Evolutionary conservation across 2,797 vertebrate species (phyloP).

Genomic region (Microctenopoma steveboyesi): DNA sequence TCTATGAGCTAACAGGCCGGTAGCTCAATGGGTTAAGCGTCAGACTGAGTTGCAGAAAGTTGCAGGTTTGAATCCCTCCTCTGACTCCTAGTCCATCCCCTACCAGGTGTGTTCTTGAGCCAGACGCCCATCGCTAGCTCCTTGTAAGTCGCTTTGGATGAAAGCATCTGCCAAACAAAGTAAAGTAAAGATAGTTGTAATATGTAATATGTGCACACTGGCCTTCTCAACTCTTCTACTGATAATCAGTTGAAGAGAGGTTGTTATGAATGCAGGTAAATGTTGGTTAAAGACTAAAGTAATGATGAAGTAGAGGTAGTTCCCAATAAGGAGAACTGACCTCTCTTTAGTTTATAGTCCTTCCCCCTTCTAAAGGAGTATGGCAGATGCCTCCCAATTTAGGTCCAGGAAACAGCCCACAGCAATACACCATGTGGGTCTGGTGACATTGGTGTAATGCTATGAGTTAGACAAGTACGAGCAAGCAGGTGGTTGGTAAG

Average conservation of each 20-base stretch:
- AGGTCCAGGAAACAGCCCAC: not conserved
- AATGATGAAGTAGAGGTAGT: not conserved
- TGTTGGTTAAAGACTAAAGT: conserved; percentile 5
- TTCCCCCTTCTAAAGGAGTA: conserved; percentile 2
- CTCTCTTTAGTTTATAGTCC: not conserved
- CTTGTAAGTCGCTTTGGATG: too few species aligned
- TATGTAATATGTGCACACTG: too few species aligned
- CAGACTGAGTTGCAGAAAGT: too few species aligned
- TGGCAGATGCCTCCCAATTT: not conserved
- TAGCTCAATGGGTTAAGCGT: too few species aligned
- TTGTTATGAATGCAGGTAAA: not conserved
- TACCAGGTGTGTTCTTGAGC: too few species aligned
- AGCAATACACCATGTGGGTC: not conserved
- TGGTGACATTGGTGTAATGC: not conserved
- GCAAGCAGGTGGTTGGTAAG: conserved; percentile 2
- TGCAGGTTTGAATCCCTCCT: too few species aligned
- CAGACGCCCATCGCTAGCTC: too few species aligned
- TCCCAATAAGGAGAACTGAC: not conserved
- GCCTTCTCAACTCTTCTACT: not conserved
- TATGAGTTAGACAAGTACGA: not conserved
- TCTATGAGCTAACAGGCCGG: too few species aligned
- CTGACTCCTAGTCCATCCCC: too few species aligned
- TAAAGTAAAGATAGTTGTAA: too few species aligned
- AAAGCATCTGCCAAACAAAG: too few species aligned
- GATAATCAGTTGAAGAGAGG: not conserved